phyloP scores from a whole-genome alignment of 1,140 invertebrate genomes.

The Contarinia nasturtii region DNA sequence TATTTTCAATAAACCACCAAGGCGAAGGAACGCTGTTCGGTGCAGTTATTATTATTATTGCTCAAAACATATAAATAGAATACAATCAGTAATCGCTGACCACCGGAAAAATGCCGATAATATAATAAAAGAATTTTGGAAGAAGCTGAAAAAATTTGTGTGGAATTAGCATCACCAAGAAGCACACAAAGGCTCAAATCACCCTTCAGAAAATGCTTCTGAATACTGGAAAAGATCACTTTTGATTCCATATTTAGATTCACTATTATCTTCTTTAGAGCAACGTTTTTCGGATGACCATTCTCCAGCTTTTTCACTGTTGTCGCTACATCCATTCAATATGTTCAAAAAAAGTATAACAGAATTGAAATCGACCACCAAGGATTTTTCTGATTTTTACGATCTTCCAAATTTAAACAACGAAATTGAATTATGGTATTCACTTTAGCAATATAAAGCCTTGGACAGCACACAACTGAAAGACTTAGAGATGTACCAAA shows the following conservation, averaged over 20 bases:
- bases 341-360: neutral
- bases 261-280: constrained; percentile 8
- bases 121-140: constrained; percentile 2
- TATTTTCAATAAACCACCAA: too few species aligned
- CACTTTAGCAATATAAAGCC: too few species aligned
- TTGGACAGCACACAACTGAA: too few species aligned
- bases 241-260: constrained; percentile 8
- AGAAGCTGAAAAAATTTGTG: constrained; percentile 1
- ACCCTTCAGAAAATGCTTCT: constrained; percentile 4
- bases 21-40: too few species aligned
- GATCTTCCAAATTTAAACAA: too few species aligned
- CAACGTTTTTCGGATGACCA: constrained; percentile 8
- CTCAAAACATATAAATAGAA: constrained; percentile 5
- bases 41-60: too few species aligned
- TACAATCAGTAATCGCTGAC: constrained; percentile 3
- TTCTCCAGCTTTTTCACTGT: neutral
- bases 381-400: too few species aligned
- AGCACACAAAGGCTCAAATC: constrained; percentile 2
- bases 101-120: constrained; percentile 4
- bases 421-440: too few species aligned
- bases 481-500: too few species aligned
- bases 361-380: too few species aligned
- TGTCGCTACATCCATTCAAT: neutral
- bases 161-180: constrained; percentile 6
- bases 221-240: constrained; percentile 7